Evolutionary conservation across 92 coral and sea anemone genomes (phyloP), one percentile per base, ranked within the genome.

Genomic region (Scolanthus callimorphus): DNA sequence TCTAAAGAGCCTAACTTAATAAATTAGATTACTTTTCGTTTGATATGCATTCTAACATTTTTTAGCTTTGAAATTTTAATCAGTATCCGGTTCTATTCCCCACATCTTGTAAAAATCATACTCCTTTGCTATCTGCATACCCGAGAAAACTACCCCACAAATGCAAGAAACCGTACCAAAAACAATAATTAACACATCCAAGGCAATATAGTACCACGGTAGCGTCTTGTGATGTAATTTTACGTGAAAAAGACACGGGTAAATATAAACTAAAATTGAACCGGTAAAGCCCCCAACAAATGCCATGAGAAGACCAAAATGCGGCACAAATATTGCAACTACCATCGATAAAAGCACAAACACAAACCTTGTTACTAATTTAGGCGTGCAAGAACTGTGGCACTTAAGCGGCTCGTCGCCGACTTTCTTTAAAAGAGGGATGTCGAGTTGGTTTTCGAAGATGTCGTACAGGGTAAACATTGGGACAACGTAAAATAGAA

Each of bases 261-360:
- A 87, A 8, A 87, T 82, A 20, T 85, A 70, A 37, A 83, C 90
- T 20, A 87, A 54, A 62, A 85, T 84, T 1, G 96, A 81, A n/a
- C 96, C 96, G 20, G 96, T 87, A 31, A 87, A 73, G 45, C 96
- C 86, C 15, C 96, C 96, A 51, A 87, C 96, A 60, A 83, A 87
- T 19, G 96, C 90, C 96, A 87, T 87, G 28, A 87, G 57, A 34
- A 87, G 77, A 25, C 96, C 96, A 31, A 87, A 87, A 66, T 87
- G 96, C 0, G 96, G 96, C 19, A 87, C 96, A 63, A 87, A 78
- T 60, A 87, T 85, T 1, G 96, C 96, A 1, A 87, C 96, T 2
- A 87, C 53, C n/a, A 84, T 87, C 12, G 96, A 87, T 6, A 85
- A 70, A 20, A 87, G 31, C 47, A 87, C 82, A 28, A 83, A 78